Evolutionary conservation across 2,797 vertebrate genomes (phyloP).

Genomic region (Avahi laniger): DNA sequence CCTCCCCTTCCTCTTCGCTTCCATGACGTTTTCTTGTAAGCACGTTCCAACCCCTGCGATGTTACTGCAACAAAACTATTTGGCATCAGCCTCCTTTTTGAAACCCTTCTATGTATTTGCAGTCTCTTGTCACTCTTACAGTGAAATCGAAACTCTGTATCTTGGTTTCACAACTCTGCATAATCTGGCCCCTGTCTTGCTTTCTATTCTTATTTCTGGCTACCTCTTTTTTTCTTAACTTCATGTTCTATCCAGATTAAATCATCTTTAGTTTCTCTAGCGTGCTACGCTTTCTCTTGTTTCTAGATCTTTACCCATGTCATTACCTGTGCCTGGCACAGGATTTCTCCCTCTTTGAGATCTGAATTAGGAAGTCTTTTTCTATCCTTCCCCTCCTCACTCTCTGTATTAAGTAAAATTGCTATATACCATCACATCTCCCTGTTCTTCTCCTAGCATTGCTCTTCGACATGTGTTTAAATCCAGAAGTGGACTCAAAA

Average conservation of each 20-base stretch:
- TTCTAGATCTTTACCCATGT: background rate
- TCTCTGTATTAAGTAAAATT: background rate
- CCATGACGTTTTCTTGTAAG: background rate
- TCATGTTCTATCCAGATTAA: background rate
- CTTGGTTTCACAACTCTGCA: background rate
- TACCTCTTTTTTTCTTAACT: background rate
- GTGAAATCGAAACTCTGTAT: background rate
- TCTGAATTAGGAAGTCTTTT: background rate
- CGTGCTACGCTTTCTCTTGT: background rate
- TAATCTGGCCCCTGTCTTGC: background rate
- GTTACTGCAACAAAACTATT: background rate
- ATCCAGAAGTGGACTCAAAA: background rate
- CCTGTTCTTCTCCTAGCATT: background rate
- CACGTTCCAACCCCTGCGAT: background rate
- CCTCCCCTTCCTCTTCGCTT: background rate
- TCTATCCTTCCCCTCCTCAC: background rate
- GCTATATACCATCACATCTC: fast-evolving
- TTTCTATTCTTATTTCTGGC: background rate
- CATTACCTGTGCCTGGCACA: background rate
- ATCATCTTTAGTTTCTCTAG: background rate
- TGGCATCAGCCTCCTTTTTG: background rate
- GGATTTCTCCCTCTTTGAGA: background rate
- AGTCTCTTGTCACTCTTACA: background rate
- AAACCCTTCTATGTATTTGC: background rate
- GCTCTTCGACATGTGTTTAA: background rate